Base-by-base conservation (phyloP, 2,888 invertebrate genomes). In the Electrophaes corylata region DNA sequence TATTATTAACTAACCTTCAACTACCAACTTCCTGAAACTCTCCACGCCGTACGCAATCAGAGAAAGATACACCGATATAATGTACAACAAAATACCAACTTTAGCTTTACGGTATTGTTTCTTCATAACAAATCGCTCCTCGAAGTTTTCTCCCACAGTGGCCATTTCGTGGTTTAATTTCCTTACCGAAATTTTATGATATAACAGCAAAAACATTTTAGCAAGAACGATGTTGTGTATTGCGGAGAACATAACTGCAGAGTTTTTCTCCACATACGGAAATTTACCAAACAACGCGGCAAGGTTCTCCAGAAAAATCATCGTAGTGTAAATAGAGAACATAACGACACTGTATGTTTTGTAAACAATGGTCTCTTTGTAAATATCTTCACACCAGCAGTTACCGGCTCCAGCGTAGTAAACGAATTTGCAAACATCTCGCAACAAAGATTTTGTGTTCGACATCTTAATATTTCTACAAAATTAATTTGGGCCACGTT, bases 171-270 rank as follows among this genome's bases (percentile, higher is more conserved):
- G 76, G 70, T 88, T 88, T 70, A 89, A 79, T 78, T 80, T 80
- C 62, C 77, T 82, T 69, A 90, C 84, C 40, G 86, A 82, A 44
- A 71, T 64, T 71, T 88, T 89, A 69, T 87, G 77, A 66, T 83
- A 87, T 55, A 86, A 70, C 41, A 88, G 57, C 44, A 88, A 72
- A 62, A 78, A 83, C 84, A 87, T 87, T 78, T 89, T 89, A 37
- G 76, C 68, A 4, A 88, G 75, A 19, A 91, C 86, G 52, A 88
- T 88, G 60, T 84, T 82, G 67, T 90, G 89, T 62, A 88, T 85
- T 11, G 86, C 87, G 4, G 85, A 73, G 62, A 89, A 89, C 87
- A 88, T 91, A 47, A 84, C 76, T 11, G 87, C 83, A n/a, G 88
- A 88, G 55, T 86, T 86, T 71, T 86, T 86, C 69, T 89, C 89